A percentile compares a stretch with the other conserved stretches of the same genome.
phyloP scores from a whole-genome alignment of 2,888 invertebrate species.

The Ferrisia virgata region DNA sequence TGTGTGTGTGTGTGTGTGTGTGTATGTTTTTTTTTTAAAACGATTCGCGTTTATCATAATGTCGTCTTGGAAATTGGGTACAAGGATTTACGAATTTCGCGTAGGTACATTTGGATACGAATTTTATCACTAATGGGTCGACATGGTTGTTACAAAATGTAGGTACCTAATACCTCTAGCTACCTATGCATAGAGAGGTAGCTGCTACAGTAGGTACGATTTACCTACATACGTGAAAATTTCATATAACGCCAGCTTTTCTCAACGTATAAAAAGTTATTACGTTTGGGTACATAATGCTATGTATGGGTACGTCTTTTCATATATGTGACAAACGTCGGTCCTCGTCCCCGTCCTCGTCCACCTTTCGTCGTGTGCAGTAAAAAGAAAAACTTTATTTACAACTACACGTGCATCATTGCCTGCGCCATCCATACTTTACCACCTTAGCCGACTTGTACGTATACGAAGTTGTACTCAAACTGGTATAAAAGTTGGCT shows the following conservation, averaged over 20 bases:
- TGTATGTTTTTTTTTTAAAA: background rate
- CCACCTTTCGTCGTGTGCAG: background rate
- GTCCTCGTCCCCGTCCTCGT: too few relatives aligned
- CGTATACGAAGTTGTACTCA: too few relatives aligned
- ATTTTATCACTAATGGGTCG: background rate
- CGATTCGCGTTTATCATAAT: constrained; percentile 7
- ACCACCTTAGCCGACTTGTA: too few relatives aligned
- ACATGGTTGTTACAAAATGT: background rate
- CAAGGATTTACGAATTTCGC: background rate
- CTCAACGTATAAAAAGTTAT: background rate
- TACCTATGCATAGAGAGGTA: too few relatives aligned
- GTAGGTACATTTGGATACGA: background rate
- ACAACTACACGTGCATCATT: background rate
- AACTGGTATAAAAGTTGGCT: background rate
- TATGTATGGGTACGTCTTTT: background rate
- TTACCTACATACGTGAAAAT: background rate
- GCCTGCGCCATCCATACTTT: too few relatives aligned
- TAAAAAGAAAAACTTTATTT: background rate
- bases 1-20: too few relatives aligned
- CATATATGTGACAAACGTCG: background rate
- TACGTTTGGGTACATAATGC: background rate
- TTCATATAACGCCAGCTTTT: background rate
- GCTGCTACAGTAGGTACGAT: too few relatives aligned
- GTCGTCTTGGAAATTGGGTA: background rate
- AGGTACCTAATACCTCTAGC: background rate